Evolutionary conservation across 2,797 vertebrate species (phyloP).

Genomic region (Gephyroberyx darwinii): DNA sequence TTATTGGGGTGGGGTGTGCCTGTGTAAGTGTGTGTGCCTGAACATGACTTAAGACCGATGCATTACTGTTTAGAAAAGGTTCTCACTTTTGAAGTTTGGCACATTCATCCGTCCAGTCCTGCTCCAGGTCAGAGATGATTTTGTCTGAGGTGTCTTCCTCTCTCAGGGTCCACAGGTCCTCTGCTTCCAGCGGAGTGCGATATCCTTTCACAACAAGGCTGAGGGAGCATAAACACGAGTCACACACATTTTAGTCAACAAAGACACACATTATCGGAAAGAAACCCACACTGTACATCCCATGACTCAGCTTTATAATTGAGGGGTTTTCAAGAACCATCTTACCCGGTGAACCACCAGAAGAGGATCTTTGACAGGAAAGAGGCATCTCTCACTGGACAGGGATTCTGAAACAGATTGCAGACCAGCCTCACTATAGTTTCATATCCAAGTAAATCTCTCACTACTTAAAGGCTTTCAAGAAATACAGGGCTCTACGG

Average conservation of each 20-base stretch:
- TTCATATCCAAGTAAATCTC: conserved; percentile 55
- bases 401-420: conserved; percentile 88
- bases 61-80: not conserved
- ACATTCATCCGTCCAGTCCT: conserved; percentile 82
- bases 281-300: conserved; percentile 59
- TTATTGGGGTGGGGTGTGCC: too few relatives aligned
- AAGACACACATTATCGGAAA: conserved; percentile 66
- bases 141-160: conserved; percentile 87
- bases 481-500: conserved; percentile 35
- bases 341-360: conserved; percentile 98
- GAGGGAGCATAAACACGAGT: conserved; percentile 35
- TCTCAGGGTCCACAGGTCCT: conserved; percentile 90
- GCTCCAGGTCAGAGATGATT: conserved; percentile 87
- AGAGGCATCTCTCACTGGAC: conserved; percentile 89
- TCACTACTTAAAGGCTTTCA: conserved; percentile 43
- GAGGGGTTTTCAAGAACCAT: conserved; percentile 59
- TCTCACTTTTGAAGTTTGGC: conserved; percentile 83
- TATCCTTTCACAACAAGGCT: conserved; percentile 91
- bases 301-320: conserved; percentile 64
- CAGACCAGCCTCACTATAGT: conserved; percentile 58
- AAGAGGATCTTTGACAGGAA: conserved; percentile 94
- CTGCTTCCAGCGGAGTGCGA: conserved; percentile 78
- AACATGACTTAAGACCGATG: not conserved
- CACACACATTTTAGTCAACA: conserved; percentile 52
- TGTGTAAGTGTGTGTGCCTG: too few relatives aligned